Conservation (phyloP, 2,113 vertebrate species). For the Hippoglossus stenolepis region DNA sequence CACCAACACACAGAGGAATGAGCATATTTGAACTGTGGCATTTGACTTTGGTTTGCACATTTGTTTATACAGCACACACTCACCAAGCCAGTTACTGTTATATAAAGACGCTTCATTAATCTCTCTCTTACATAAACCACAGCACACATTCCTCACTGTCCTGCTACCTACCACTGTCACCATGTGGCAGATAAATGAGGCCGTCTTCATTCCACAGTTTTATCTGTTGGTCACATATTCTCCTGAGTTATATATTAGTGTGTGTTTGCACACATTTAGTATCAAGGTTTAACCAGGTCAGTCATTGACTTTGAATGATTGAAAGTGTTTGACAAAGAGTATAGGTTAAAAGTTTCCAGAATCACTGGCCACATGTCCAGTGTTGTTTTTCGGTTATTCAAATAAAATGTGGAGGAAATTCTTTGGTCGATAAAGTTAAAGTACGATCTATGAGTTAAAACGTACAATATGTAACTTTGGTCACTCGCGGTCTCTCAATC, state of each 20-base stretch:
- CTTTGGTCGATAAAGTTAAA: no score
- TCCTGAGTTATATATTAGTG: neutral
- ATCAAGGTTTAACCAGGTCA: neutral
- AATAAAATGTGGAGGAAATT: neutral
- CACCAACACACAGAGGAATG: neutral
- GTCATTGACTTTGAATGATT: neutral
- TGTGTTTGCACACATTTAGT: constrained; percentile 2
- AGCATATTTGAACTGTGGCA: constrained; percentile 34
- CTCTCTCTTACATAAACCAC: constrained; percentile 55
- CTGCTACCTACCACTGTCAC: constrained; percentile 59
- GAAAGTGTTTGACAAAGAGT: neutral
- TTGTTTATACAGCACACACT: constrained; percentile 45
- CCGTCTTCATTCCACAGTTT: constrained; percentile 2
- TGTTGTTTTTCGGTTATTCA: neutral
- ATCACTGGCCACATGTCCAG: neutral
- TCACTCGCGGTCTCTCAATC: no score
- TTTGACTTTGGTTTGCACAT: constrained; percentile 58
- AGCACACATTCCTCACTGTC: constrained; percentile 65
- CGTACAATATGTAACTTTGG: no score
- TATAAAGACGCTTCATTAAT: constrained; percentile 67
- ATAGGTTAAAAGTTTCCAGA: neutral
- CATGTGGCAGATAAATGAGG: constrained; percentile 8
- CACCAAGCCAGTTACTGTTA: constrained; percentile 23
- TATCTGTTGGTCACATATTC: neutral
- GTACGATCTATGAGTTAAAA: no score